Evolutionary conservation across 2,113 vertebrate genomes (phyloP).

Genomic region (Piliocolobus tephrosceles): DNA sequence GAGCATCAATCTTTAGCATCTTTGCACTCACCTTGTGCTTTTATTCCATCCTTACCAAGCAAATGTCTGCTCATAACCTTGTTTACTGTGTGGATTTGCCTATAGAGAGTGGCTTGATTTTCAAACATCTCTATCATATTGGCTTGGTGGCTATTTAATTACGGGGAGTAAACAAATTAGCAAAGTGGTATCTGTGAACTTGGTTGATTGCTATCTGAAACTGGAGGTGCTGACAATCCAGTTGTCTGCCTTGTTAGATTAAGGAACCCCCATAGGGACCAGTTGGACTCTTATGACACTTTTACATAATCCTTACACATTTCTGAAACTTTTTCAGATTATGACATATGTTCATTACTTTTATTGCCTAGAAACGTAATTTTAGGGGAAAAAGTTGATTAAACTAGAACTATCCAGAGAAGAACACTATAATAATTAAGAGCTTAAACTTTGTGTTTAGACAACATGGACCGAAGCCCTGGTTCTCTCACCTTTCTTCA

Average conservation of each 20-base stretch:
- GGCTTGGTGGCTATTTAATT: neutral
- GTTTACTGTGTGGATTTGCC: neutral
- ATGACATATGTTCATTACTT: neutral
- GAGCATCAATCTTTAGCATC: neutral
- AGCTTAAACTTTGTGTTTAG: neutral
- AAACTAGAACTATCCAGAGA: neutral
- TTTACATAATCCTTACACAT: neutral
- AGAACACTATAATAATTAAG: neutral
- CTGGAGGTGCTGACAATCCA: neutral
- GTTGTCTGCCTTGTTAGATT: neutral
- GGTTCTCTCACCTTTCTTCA: neutral
- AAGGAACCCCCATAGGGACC: neutral
- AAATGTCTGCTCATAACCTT: neutral
- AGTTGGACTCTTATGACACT: neutral
- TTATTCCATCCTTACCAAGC: neutral
- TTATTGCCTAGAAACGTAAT: conserved; percentile 12
- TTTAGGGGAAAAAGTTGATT: neutral
- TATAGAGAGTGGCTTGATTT: neutral
- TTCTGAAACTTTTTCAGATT: neutral
- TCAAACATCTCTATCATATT: neutral
- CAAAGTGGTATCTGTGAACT: neutral
- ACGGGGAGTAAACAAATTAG: conserved; percentile 12
- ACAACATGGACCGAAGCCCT: neutral
- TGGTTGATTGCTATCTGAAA: neutral
- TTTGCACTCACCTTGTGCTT: neutral